A percentile compares a stretch with the other conserved stretches of the same genome.
Conservation (phyloP, 2,797 vertebrate species). For the Pampus argenteus region DNA sequence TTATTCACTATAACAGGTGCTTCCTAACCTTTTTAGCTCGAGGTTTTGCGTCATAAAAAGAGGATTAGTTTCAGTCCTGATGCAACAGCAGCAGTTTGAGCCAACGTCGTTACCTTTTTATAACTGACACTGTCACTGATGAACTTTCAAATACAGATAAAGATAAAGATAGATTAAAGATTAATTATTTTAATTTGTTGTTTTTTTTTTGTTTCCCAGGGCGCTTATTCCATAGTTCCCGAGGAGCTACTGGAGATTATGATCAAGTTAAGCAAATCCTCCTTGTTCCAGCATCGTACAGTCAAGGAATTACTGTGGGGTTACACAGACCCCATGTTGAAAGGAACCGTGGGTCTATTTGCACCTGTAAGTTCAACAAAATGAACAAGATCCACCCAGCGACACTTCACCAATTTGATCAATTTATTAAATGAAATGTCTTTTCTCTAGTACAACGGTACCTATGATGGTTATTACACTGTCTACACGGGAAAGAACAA, state of each 20-base stretch:
- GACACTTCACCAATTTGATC: not conserved
- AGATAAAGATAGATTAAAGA: too few relatives aligned
- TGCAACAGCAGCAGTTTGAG: conserved; percentile 3
- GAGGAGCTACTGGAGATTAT: conserved; percentile 52
- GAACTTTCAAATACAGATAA: too few relatives aligned
- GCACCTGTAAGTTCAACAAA: conserved; percentile 82
- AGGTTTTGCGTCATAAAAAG: conserved; percentile 54
- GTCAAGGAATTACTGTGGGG: conserved; percentile 94
- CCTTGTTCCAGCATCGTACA: conserved; percentile 89
- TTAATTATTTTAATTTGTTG: conserved; percentile 10
- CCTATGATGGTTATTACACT: conserved; percentile 88
- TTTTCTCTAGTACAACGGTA: conserved; percentile 88
- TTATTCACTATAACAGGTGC: too few relatives aligned
- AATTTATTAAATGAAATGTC: not conserved
- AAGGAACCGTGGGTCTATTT: conserved; percentile 84
- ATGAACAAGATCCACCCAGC: not conserved
- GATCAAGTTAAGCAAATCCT: conserved; percentile 81
- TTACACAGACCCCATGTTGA: conserved; percentile 87
- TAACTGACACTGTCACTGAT: not conserved
- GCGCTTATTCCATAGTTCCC: conserved; percentile 75
- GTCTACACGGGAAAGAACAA: conserved; percentile 89
- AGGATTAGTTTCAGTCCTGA: conserved; percentile 1
- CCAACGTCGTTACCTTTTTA: not conserved
- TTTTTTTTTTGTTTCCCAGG: conserved; percentile 78
- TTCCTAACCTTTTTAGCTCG: not conserved